phyloP scores from a whole-genome alignment of 2,113 vertebrate genomes.

The Pagrus major region DNA sequence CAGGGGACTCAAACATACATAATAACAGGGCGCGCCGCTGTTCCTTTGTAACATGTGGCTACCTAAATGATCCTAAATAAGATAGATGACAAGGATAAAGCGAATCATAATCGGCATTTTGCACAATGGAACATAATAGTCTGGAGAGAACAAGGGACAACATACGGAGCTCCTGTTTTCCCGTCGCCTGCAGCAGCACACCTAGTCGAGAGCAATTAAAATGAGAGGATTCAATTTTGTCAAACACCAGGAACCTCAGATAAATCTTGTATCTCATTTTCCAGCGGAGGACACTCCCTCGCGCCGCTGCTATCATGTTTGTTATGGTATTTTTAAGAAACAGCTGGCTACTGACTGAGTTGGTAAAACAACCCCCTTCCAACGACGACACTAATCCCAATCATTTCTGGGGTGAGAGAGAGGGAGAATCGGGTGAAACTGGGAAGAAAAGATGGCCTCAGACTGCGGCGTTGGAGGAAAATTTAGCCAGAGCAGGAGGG shows the following conservation, averaged over 20 bases:
- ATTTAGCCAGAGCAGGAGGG: slow-evolving; percentile 49
- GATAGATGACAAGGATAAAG: slow-evolving; percentile 82
- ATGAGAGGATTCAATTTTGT: slow-evolving; percentile 87
- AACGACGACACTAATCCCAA: slow-evolving; percentile 71
- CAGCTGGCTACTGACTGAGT: slow-evolving; percentile 77
- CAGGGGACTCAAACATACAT: slow-evolving; percentile 75
- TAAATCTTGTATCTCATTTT: slow-evolving; percentile 85
- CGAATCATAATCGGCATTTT: slow-evolving; percentile 80
- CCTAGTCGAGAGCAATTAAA: slow-evolving; percentile 87
- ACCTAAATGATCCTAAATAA: slow-evolving; percentile 80
- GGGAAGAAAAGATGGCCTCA: slow-evolving; percentile 57
- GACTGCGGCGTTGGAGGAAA: slow-evolving; percentile 39
- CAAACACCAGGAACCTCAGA: slow-evolving; percentile 85
- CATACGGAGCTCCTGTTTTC: slow-evolving; percentile 73
- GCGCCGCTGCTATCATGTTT: slow-evolving; percentile 74
- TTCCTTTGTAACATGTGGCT: slow-evolving; percentile 80
- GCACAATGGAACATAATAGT: slow-evolving; percentile 80
- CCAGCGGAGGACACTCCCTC: slow-evolving; percentile 77
- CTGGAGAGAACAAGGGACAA: slow-evolving; percentile 72
- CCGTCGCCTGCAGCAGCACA: slow-evolving; percentile 81
- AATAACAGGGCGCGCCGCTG: slow-evolving; percentile 76
- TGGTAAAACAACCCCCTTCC: slow-evolving; percentile 61
- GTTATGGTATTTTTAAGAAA: slow-evolving; percentile 80
- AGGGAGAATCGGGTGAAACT: slow-evolving; percentile 40
- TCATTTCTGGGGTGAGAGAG: slow-evolving; percentile 62